Conservation (phyloP, 2,797 vertebrate genomes). For the Centroberyx gerrardi region DNA sequence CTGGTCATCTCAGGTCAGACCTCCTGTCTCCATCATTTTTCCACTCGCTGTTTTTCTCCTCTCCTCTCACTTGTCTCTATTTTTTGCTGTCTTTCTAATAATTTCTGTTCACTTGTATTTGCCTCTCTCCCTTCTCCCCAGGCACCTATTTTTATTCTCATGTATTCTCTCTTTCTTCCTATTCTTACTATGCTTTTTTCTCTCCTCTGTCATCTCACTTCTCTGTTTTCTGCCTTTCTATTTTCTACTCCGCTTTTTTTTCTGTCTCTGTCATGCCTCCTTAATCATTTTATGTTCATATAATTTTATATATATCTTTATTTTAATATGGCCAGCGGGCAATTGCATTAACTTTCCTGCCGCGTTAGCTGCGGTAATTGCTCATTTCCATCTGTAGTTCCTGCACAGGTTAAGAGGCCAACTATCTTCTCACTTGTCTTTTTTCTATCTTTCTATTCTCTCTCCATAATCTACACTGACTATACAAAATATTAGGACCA, state of each 20-base stretch:
- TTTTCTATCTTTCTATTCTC: neutral
- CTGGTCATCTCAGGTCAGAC: conserved; percentile 63
- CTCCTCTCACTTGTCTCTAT: conserved; percentile 12
- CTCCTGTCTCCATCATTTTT: conserved; percentile 48
- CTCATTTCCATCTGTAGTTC: conserved; percentile 22
- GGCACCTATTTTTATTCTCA: conserved; percentile 51
- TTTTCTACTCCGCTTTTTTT: conserved; percentile 48
- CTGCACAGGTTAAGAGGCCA: neutral
- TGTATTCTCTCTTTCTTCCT: conserved; percentile 9
- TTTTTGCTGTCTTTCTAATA: conserved; percentile 26
- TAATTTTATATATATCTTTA: conserved; percentile 54
- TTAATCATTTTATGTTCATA: conserved; percentile 51
- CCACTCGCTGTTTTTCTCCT: conserved; percentile 40
- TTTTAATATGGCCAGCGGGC: conserved; percentile 34
- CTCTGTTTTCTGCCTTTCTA: conserved; percentile 11
- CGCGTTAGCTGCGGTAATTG: conserved; percentile 39
- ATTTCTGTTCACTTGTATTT: conserved; percentile 31
- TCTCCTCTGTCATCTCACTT: conserved; percentile 23
- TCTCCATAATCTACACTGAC: neutral
- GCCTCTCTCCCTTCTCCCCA: conserved; percentile 23
- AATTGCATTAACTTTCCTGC: conserved; percentile 37
- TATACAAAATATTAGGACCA: neutral
- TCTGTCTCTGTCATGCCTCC: conserved; percentile 33
- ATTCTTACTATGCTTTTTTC: neutral
- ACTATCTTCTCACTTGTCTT: conserved; percentile 18